A percentile compares a stretch with the other conserved stretches of the same genome.
Evolutionary conservation across 2,113 vertebrate species (phyloP).

Genomic region (Muntiacus muntjak): DNA sequence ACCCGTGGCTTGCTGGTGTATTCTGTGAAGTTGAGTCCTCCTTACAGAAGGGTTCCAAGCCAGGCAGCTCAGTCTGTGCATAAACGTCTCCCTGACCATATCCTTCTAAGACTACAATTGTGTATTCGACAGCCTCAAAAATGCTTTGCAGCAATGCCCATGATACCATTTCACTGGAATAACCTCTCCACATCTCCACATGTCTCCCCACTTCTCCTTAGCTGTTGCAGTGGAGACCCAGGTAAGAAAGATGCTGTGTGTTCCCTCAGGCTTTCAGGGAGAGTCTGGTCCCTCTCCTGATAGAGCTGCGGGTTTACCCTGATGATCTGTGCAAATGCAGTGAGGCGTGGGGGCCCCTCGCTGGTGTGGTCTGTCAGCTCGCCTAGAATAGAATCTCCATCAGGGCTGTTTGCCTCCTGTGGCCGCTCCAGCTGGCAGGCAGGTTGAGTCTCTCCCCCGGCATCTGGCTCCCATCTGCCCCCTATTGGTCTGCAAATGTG

Average conservation of each 20-base stretch:
- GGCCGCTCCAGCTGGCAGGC: background rate
- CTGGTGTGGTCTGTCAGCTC: background rate
- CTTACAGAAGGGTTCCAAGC: background rate
- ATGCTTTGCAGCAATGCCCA: background rate
- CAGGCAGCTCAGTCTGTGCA: background rate
- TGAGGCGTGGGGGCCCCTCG: background rate
- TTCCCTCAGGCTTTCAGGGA: background rate
- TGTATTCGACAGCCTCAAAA: no score
- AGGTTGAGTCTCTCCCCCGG: background rate
- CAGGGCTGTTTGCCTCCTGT: background rate
- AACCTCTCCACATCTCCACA: background rate
- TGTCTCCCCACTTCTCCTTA: background rate
- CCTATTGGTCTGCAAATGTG: background rate
- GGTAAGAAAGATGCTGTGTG: background rate
- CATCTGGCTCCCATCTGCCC: constrained; percentile 29
- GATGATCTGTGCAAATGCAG: background rate
- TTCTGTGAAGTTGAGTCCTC: background rate
- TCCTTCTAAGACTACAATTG: background rate
- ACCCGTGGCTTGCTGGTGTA: background rate
- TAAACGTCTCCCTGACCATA: background rate
- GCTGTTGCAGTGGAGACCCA: background rate
- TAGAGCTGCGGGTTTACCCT: background rate
- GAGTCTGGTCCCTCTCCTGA: background rate
- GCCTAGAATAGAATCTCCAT: background rate
- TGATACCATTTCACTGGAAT: background rate